phyloP scores from a whole-genome alignment of 2,113 vertebrate species.

The Indicator indicator region DNA sequence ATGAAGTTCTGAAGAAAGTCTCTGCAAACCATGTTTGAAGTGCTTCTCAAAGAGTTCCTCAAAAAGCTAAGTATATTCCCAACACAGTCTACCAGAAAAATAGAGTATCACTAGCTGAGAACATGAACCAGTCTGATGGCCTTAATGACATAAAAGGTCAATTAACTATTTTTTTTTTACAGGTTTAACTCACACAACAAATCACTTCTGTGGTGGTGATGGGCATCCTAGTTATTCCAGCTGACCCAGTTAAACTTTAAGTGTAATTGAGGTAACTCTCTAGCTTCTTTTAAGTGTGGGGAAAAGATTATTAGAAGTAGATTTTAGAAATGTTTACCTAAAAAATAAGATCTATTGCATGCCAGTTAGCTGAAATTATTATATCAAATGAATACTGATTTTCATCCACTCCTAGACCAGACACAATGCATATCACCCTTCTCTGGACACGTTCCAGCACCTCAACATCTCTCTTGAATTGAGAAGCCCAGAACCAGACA shows the following conservation, averaged over 20 bases:
- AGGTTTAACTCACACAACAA: not conserved
- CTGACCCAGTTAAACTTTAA: not conserved
- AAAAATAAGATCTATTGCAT: not conserved
- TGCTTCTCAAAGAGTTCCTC: not conserved
- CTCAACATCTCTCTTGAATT: too few relatives aligned
- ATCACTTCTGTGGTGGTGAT: not conserved
- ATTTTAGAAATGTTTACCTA: not conserved
- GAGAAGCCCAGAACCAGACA: too few relatives aligned
- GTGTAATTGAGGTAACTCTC: not conserved
- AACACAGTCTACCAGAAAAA: not conserved
- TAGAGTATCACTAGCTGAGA: not conserved
- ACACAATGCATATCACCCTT: not conserved
- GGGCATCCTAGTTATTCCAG: not conserved
- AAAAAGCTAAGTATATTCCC: not conserved
- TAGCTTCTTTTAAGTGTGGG: not conserved
- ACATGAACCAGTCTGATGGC: not conserved
- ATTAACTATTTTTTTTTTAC: not conserved
- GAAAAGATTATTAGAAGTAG: not conserved
- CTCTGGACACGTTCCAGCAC: too few relatives aligned
- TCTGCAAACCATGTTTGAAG: not conserved
- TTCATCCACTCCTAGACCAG: not conserved
- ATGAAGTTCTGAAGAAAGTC: not conserved
- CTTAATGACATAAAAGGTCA: not conserved
- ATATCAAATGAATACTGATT: not conserved
- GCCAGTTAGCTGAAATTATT: not conserved